Evolutionary conservation across 2,797 vertebrate species (phyloP), one percentile per base, ranked within the genome.

Genomic region (Notoglanidium macrostoma): DNA sequence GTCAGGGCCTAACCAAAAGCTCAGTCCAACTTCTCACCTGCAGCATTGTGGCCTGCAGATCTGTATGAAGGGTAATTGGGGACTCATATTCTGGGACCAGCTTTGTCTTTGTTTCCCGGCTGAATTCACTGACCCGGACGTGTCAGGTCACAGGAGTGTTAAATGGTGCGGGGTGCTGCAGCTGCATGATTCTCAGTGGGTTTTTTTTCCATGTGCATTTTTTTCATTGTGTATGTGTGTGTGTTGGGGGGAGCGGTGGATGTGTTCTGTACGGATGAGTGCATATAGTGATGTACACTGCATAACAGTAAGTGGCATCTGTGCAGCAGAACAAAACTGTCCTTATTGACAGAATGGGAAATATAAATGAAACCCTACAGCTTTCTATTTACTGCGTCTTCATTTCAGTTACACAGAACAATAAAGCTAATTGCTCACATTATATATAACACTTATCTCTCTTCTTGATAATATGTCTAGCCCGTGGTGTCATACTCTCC

Each of bases 21-120:
- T 90, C 85, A 21, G 49, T 93, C 91, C 92, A 93, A 92, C 94
- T 94, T 94, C 94, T 95, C 94, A 95, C 94, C 95, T 95, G 93
- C 93, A 91, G 91, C 91, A 93, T 92, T 94, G 93, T 94, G 87
- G 80, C 88, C 87, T 49, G 59, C 81, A 76, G 84, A 89, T 90
- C 91, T 92, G 91, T 77, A 87, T 85, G 89, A 81, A 21, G 87
- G 85, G 90, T 95, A 94, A 95, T 94, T 95, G 94, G 94, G 91
- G 92, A 91, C 92, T 55, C 89, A 89, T 88, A 95, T 94, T 94
- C 93, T 92, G 88, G 89, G 93, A 92, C 92, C 90, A 87, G 92
- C 92, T 93, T 88, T 90, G 91, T 92, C 93, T 94, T 94, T 94
- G 93, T 94, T 91, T 89, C 49, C 92, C 90, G 87, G 90, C 92